These are phyloP conservation scores for Coilia nasus DNA, from an alignment of 2,797 vertebrate genomes.

Conservation along the genomic window DNA sequence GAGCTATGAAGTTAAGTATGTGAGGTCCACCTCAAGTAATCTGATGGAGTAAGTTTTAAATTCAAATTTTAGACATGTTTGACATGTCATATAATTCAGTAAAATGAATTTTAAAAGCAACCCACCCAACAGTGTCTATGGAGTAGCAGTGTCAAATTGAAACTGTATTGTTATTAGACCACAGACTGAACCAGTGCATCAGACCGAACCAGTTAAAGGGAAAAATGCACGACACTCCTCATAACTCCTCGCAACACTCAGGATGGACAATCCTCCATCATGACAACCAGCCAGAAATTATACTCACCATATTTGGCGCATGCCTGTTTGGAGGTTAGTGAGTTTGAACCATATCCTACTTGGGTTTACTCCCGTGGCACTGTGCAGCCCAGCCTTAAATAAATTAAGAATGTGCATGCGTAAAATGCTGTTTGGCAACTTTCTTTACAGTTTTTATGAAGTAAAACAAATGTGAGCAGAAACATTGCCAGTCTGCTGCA, in stretches of 20 bases:
- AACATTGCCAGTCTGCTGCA: neutral
- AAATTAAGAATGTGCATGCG: neutral
- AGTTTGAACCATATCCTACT: slow-evolving; percentile 5
- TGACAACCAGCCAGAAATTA: slow-evolving; percentile 29
- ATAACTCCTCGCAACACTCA: neutral
- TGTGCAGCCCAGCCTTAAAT: too few species aligned
- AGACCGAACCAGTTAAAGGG: neutral
- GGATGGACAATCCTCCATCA: neutral
- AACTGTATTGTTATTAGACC: too few species aligned
- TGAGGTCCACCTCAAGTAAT: too few species aligned
- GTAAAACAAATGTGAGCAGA: neutral
- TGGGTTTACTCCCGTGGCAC: too few species aligned
- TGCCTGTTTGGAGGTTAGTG: slow-evolving; percentile 44
- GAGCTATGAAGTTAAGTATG: too few species aligned
- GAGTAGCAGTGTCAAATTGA: too few species aligned
- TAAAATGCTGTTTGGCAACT: neutral
- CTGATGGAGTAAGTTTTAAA: too few species aligned
- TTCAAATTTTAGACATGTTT: too few species aligned
- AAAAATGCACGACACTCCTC: neutral
- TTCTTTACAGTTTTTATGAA: neutral
- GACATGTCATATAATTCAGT: too few species aligned
- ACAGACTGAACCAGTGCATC: too few species aligned
- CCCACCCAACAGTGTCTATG: too few species aligned
- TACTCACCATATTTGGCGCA: slow-evolving; percentile 44
- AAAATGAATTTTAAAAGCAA: too few species aligned